phyloP scores from a whole-genome alignment of 1,140 invertebrate genomes.

The Drosophila pachea region DNA sequence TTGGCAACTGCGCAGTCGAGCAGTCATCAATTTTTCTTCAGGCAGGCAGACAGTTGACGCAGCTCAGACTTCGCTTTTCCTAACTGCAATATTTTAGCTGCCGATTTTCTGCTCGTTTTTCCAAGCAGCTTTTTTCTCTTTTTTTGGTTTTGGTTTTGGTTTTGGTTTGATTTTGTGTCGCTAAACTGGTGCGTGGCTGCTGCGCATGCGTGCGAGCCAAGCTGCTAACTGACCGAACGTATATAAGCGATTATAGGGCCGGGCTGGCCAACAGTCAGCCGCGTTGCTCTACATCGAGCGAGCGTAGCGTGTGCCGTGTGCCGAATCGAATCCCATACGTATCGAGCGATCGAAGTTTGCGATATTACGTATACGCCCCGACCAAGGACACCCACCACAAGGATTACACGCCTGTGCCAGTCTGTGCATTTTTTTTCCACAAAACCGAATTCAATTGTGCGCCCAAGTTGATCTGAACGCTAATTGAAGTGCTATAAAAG shows the following conservation, averaged over 20 bases:
- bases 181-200: conserved; percentile 76
- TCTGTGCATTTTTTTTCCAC: not conserved
- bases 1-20: conserved; percentile 39
- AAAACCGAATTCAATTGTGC: conserved; percentile 14
- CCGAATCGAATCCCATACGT: conserved; percentile 18
- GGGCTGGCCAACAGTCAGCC: conserved; percentile 78
- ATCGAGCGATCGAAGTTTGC: not conserved
- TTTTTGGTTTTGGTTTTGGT: conserved; percentile 25
- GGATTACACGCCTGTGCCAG: conserved; percentile 9
- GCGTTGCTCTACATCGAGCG: conserved; percentile 77
- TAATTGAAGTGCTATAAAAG: conserved; percentile 22
- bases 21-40: conserved; percentile 70
- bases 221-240: conserved; percentile 72
- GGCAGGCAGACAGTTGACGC: conserved; percentile 42
- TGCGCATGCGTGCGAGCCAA: conserved; percentile 65
- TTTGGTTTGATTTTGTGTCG: conserved; percentile 61
- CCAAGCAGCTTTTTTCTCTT: conserved; percentile 25
- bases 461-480: conserved; percentile 5
- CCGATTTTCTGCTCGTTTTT: conserved; percentile 39
- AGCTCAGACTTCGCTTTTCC: conserved; percentile 47
- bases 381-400: conserved; percentile 17
- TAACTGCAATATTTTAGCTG: conserved; percentile 38
- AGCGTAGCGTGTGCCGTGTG: conserved; percentile 48
- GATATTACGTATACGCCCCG: conserved; percentile 27
- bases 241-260: conserved; percentile 79